Evolutionary conservation across 2,888 invertebrate species (phyloP).

Genomic region (Nomada lathburiana): DNA sequence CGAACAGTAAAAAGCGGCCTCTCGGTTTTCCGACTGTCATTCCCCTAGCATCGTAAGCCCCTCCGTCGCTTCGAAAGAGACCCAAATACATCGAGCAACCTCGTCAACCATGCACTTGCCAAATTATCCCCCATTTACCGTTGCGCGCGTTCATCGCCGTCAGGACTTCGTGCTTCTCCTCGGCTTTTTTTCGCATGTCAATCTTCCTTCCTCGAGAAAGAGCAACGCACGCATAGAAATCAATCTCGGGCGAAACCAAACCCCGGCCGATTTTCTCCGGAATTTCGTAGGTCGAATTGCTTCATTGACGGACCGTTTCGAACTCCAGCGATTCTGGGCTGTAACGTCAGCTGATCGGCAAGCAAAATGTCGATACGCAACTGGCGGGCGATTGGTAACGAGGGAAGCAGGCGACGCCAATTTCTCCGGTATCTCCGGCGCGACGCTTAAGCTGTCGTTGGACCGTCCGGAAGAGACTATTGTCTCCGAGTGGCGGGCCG

Average conservation of each 20-base stretch:
- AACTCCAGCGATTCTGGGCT: background rate
- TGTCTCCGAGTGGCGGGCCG: slow-evolving; percentile 56
- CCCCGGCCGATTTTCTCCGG: too few species aligned
- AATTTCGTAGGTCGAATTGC: background rate
- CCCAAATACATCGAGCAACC: slow-evolving; percentile 7
- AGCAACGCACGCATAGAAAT: too few species aligned
- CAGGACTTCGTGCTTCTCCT: background rate
- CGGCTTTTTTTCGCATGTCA: too few species aligned
- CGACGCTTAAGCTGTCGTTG: slow-evolving; percentile 49
- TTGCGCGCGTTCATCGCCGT: background rate
- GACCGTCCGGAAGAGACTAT: slow-evolving; percentile 55
- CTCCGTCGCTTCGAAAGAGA: background rate
- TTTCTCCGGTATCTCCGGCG: slow-evolving; percentile 7
- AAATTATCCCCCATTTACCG: slow-evolving; percentile 1
- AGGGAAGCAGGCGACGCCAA: slow-evolving; percentile 26
- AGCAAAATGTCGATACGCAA: background rate
- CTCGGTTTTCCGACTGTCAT: background rate
- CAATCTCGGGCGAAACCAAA: too few species aligned
- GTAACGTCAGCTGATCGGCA: background rate
- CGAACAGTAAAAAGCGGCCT: slow-evolving; percentile 2
- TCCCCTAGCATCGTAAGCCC: background rate
- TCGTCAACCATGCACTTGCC: background rate
- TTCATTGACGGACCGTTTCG: too few species aligned
- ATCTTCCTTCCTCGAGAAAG: too few species aligned
- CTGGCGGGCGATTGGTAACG: background rate